phyloP scores from a whole-genome alignment of 2,113 vertebrate genomes.

The Ovibos moschatus region DNA sequence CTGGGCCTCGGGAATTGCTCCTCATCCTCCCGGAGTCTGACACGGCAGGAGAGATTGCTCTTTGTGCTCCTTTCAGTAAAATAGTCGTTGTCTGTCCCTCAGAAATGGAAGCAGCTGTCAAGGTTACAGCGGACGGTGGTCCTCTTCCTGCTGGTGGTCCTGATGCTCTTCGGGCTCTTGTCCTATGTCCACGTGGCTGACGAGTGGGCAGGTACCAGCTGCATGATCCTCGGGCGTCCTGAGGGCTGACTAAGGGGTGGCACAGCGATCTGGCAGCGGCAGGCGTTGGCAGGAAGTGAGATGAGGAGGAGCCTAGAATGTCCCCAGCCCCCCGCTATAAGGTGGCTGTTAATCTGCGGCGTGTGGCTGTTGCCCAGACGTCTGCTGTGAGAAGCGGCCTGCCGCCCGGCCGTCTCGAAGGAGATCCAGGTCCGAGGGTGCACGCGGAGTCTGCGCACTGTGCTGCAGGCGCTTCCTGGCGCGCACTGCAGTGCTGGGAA shows the following conservation, averaged over 20 bases:
- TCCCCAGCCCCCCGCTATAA: rapidly evolving
- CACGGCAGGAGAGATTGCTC: rapidly evolving
- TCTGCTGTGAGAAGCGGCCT: not conserved
- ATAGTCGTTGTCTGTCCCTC: not conserved
- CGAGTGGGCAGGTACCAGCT: conserved; percentile 83
- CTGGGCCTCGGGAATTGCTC: not conserved
- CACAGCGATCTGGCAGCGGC: not conserved
- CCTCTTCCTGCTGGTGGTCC: conserved; percentile 85
- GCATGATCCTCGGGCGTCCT: rapidly evolving
- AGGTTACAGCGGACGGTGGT: conserved; percentile 91
- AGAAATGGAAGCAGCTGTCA: conserved; percentile 98
- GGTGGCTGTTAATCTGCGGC: rapidly evolving
- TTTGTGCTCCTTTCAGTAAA: rapidly evolving
- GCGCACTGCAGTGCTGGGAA: rapidly evolving
- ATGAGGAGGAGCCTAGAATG: rapidly evolving
- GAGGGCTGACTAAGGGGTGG: not conserved
- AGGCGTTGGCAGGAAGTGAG: not conserved
- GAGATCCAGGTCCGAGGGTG: not conserved
- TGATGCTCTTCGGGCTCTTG: conserved; percentile 84
- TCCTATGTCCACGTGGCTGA: conserved; percentile 81
- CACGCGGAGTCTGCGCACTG: rapidly evolving
- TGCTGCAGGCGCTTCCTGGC: rapidly evolving
- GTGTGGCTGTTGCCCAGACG: not conserved
- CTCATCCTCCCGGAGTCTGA: rapidly evolving
- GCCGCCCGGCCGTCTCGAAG: rapidly evolving